Percentiles rank a stretch among this genome's conserved stretches.
phyloP scores from a whole-genome alignment of 2,888 invertebrate species.

The Gryllus longicercus region DNA sequence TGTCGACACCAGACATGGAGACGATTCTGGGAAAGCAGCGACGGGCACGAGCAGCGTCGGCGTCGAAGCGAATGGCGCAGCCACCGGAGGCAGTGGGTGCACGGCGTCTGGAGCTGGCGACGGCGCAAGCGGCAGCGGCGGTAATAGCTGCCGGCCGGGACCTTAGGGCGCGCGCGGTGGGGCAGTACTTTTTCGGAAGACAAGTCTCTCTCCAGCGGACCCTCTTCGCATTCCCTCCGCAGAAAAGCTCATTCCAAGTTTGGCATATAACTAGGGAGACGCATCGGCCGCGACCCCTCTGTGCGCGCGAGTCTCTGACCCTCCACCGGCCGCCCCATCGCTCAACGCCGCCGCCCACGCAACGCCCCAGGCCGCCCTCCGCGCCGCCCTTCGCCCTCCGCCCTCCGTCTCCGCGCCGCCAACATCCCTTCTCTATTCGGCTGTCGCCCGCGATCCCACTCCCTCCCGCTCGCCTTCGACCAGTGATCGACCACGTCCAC shows the following conservation, averaged over 20 bases:
- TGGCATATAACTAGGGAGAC: slow-evolving; percentile 1
- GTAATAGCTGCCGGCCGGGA: not conserved
- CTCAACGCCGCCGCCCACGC: not conserved
- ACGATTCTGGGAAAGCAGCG: too few relatives aligned
- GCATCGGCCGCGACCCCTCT: not conserved
- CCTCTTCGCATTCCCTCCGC: slow-evolving; percentile 1
- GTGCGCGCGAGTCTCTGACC: not conserved
- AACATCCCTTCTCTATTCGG: not conserved
- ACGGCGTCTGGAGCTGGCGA: not conserved
- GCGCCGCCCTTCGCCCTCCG: not conserved
- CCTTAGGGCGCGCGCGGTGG: not conserved
- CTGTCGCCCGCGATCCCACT: too few relatives aligned
- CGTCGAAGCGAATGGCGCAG: too few relatives aligned
- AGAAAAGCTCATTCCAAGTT: slow-evolving; percentile 17
- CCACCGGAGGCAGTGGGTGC: too few relatives aligned
- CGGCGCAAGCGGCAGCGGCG: not conserved
- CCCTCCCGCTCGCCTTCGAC: too few relatives aligned
- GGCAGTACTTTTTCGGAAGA: slow-evolving; percentile 1
- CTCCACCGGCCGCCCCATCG: not conserved
- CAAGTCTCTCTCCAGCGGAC: not conserved
- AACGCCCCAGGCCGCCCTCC: not conserved
- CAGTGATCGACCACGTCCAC: too few relatives aligned
- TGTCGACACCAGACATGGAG: too few relatives aligned
- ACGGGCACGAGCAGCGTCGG: too few relatives aligned
- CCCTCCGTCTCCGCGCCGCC: not conserved